A percentile compares a stretch with the other conserved stretches of the same genome.
phyloP scores from a whole-genome alignment of 2,888 invertebrate species.

The Steinernema scapterisci region DNA sequence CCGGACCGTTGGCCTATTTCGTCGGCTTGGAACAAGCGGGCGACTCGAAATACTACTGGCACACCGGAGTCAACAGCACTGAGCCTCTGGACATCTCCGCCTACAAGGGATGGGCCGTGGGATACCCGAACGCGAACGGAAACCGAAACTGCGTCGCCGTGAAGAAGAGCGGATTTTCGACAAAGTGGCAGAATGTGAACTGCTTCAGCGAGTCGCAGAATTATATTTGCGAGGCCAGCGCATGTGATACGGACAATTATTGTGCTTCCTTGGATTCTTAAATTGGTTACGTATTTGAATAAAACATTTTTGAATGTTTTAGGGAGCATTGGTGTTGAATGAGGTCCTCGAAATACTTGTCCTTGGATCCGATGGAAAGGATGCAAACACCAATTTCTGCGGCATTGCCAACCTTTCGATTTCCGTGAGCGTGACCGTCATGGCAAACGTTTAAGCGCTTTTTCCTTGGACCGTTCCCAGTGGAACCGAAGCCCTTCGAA shows the following conservation, averaged over 20 bases:
- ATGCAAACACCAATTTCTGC: too few species aligned
- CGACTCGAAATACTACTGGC: background rate
- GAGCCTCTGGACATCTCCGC: background rate
- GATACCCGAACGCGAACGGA: background rate
- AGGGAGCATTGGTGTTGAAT: too few species aligned
- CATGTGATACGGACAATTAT: slow-evolving; percentile 21
- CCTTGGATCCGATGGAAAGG: too few species aligned
- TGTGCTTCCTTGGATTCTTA: too few species aligned
- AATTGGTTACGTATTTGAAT: too few species aligned
- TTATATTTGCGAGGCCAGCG: background rate
- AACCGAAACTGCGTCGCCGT: background rate
- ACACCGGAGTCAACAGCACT: background rate
- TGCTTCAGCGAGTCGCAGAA: background rate
- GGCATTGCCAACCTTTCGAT: too few species aligned
- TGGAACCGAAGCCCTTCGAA: too few species aligned
- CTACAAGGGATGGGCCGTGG: background rate
- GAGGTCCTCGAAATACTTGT: too few species aligned
- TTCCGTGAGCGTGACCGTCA: too few species aligned
- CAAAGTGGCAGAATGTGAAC: background rate
- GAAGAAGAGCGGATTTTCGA: background rate
- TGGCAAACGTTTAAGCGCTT: too few species aligned
- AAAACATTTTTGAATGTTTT: too few species aligned
- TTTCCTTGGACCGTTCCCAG: too few species aligned
- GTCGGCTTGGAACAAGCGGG: background rate
- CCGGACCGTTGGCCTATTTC: background rate